Evolutionary conservation across 1,140 invertebrate species (phyloP), one percentile per base, ranked within the genome.

Genomic region (Zaprionus taronus): DNA sequence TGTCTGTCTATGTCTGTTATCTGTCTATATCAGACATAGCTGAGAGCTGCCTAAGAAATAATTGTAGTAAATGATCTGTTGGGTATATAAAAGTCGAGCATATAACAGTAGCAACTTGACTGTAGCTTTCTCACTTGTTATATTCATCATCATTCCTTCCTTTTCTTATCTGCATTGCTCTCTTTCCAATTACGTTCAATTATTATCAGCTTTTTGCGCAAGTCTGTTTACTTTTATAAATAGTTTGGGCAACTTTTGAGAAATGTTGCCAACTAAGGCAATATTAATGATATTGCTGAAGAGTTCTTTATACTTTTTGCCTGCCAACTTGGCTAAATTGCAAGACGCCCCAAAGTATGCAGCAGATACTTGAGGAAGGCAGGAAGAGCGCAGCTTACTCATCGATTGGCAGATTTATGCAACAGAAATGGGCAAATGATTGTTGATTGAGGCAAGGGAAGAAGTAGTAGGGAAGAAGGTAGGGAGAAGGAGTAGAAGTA

Each of bases 351-450:
- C 12, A 44, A 61, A 77, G 47, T 60, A 69, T 53, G 66, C 56
- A 69, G 55, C 24, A 5, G 9, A 26, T n/a, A 7, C 6, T n/a
- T 44, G 5, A 6, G 4, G 36, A 5, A 44, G 41, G 15, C 41
- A n/a, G n/a, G 2, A 6, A 15, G 12, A 47, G 44, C 17, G 47
- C 9, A 12, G 36, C 12, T 28, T 28, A 0, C 38, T 41, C 47
- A 51, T 51, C 47, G 47, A 51, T 51, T 51, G 47, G 20, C 47
- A 24, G 47, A 51, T 24, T 47, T 51, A 68, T 51, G 66, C 56
- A 68, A 20, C 41, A 60, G 5, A 60, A 41, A 44, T 41, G 44
- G 11, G 17, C 31, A 38, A 22, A 75, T 78, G 70, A 83, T 84
- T 83, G 67, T 62, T 80, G 73, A 24, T 17, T 49, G 47, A 12